phyloP scores from a whole-genome alignment of 2,888 invertebrate species.

The Holacanthella duospinosa region DNA sequence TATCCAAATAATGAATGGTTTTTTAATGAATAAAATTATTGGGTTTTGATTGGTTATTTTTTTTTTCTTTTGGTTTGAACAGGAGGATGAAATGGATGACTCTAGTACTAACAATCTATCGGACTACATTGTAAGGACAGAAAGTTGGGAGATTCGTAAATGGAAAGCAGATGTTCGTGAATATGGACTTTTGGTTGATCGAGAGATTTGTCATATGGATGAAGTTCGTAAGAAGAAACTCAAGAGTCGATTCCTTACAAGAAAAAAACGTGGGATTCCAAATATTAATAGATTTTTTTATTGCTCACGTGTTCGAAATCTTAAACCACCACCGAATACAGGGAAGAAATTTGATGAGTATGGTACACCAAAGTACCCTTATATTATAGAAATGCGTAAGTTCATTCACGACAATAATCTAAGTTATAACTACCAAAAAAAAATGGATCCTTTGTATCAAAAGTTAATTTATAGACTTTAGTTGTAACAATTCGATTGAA shows the following conservation, averaged over 20 bases:
- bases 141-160: too few relatives aligned
- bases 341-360: not conserved
- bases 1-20: too few relatives aligned
- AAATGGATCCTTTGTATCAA: not conserved
- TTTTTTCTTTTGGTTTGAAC: too few relatives aligned
- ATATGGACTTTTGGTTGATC: not conserved
- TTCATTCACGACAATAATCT: not conserved
- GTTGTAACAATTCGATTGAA: too few relatives aligned
- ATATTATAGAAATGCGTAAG: not conserved
- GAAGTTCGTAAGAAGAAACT: not conserved
- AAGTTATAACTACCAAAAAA: not conserved
- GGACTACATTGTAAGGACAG: too few relatives aligned
- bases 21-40: too few relatives aligned
- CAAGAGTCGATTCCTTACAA: not conserved
- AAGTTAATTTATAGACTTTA: too few relatives aligned
- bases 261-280: too few relatives aligned
- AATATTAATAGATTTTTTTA: too few relatives aligned
- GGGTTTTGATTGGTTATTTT: too few relatives aligned
- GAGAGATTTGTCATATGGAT: not conserved
- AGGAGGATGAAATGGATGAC: not conserved
- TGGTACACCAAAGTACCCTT: not conserved
- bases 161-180: not conserved
- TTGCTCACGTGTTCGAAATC: not conserved
- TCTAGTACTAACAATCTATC: too few relatives aligned
- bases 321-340: not conserved